Evolutionary conservation across 2,888 invertebrate genomes (phyloP).

Genomic region (Cremastinae sp.): DNA sequence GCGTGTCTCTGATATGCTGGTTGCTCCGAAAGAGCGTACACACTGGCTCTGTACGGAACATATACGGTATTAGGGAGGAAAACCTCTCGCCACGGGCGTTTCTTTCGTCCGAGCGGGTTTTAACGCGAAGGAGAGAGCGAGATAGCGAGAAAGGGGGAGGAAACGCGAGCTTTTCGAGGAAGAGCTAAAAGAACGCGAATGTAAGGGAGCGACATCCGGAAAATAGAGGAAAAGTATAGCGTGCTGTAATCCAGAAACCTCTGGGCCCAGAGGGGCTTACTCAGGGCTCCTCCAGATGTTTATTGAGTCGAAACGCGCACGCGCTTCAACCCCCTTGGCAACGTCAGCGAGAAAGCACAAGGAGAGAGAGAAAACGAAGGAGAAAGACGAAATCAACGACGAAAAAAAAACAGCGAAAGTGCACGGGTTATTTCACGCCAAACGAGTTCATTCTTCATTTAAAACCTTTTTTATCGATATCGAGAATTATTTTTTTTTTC

Average conservation of each 20-base stretch:
- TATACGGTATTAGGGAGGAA: slow-evolving; percentile 29
- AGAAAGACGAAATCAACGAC: slow-evolving; percentile 9
- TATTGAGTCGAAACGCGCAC: slow-evolving; percentile 78
- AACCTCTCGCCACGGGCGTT: slow-evolving; percentile 29
- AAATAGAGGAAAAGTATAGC: slow-evolving; percentile 75
- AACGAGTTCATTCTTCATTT: neutral
- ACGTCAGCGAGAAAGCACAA: slow-evolving; percentile 38
- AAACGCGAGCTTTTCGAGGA: slow-evolving; percentile 23
- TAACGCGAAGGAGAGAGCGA: slow-evolving; percentile 31
- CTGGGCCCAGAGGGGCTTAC: slow-evolving; percentile 74
- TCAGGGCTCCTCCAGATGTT: slow-evolving; percentile 77
- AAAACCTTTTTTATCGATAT: too few species aligned
- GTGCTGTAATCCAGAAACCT: slow-evolving; percentile 76
- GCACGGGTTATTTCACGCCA: slow-evolving; percentile 2
- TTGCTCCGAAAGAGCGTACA: slow-evolving; percentile 15
- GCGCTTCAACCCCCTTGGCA: slow-evolving; percentile 66
- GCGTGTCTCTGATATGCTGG: slow-evolving; percentile 16
- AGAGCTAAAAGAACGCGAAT: slow-evolving; percentile 45
- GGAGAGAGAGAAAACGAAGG: slow-evolving; percentile 3
- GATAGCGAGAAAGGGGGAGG: neutral
- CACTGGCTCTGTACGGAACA: slow-evolving; percentile 21
- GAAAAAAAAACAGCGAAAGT: neutral
- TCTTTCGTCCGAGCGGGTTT: slow-evolving; percentile 3
- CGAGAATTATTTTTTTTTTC: too few species aligned
- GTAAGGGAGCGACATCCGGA: slow-evolving; percentile 64